Conservation (phyloP, 2,797 vertebrate genomes). For the Hirundo rustica region DNA sequence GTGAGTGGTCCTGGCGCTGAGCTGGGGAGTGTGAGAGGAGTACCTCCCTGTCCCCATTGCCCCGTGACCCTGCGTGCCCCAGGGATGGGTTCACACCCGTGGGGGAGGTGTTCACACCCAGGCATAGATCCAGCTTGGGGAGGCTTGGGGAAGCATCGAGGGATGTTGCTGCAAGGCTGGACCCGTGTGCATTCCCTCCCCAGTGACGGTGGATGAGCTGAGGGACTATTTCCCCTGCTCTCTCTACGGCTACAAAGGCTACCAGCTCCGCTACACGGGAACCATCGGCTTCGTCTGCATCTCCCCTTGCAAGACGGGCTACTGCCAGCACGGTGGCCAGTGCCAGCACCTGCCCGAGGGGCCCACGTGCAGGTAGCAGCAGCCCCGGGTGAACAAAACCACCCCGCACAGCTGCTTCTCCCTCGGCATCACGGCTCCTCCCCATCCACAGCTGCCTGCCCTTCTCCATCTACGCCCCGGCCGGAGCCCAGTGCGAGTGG, state of each 20-base stretch:
- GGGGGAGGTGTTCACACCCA: fast-evolving
- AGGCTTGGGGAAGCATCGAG: neutral
- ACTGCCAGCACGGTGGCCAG: slow-evolving; percentile 57
- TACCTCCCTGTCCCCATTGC: fast-evolving
- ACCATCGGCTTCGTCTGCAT: slow-evolving; percentile 43
- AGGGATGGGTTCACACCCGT: fast-evolving
- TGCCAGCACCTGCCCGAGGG: slow-evolving; percentile 67
- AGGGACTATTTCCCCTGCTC: slow-evolving; percentile 41
- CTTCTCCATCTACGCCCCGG: slow-evolving; percentile 67
- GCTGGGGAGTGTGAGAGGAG: neutral
- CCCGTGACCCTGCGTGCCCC: neutral
- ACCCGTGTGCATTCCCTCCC: neutral
- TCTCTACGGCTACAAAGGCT: slow-evolving; percentile 55
- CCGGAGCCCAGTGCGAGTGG: slow-evolving; percentile 30
- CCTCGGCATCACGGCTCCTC: fast-evolving
- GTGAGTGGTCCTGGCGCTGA: slow-evolving; percentile 25
- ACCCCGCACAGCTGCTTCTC: fast-evolving
- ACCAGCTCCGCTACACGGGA: neutral
- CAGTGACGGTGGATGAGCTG: slow-evolving; percentile 58
- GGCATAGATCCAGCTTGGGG: neutral
- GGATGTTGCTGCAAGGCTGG: fast-evolving
- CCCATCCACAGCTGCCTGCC: slow-evolving; percentile 59
- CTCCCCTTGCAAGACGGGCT: slow-evolving; percentile 68
- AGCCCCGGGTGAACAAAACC: fast-evolving
- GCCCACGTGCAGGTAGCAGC: slow-evolving; percentile 64